These are phyloP conservation scores for Fissipunctia ypsillon DNA, from an alignment of 2,888 invertebrate genomes.

Conservation along the genomic window DNA sequence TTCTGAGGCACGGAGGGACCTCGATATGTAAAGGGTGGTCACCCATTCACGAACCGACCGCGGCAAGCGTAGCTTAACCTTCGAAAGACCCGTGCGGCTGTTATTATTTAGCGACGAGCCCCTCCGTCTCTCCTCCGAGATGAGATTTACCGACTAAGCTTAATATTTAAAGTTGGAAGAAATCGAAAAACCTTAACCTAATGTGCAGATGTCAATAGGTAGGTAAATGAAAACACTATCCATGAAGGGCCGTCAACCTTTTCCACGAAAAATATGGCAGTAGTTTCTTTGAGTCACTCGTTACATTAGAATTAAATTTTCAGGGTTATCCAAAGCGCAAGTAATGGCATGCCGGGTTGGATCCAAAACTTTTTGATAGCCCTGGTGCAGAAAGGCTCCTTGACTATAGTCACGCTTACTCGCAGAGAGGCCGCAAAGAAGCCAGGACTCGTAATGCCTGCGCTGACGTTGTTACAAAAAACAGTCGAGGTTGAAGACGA, in stretches of 20 bases:
- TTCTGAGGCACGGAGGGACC: too few species aligned
- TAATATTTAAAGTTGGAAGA: neutral
- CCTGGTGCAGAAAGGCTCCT: conserved; percentile 89
- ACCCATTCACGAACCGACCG: too few species aligned
- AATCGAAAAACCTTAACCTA: too few species aligned
- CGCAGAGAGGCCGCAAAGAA: conserved; percentile 73
- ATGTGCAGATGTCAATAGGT: neutral
- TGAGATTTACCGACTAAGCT: neutral
- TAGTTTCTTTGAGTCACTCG: neutral
- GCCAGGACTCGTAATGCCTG: conserved; percentile 77
- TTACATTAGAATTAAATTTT: conserved; percentile 1
- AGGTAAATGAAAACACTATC: neutral
- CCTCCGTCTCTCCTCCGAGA: too few species aligned
- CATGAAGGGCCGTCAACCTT: neutral
- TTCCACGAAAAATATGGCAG: neutral
- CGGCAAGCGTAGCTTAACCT: too few species aligned
- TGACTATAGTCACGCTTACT: conserved; percentile 84
- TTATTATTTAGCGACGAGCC: too few species aligned
- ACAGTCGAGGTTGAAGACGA: conserved; percentile 36
- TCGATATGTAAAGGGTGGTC: too few species aligned
- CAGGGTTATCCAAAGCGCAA: conserved; percentile 90
- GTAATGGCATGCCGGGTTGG: conserved; percentile 92
- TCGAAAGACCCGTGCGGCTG: too few species aligned
- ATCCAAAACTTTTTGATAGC: conserved; percentile 92
- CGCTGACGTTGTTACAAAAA: conserved; percentile 69